Conservation (phyloP, 2,888 invertebrate species). For the Dasysyrphus albostriatus region DNA sequence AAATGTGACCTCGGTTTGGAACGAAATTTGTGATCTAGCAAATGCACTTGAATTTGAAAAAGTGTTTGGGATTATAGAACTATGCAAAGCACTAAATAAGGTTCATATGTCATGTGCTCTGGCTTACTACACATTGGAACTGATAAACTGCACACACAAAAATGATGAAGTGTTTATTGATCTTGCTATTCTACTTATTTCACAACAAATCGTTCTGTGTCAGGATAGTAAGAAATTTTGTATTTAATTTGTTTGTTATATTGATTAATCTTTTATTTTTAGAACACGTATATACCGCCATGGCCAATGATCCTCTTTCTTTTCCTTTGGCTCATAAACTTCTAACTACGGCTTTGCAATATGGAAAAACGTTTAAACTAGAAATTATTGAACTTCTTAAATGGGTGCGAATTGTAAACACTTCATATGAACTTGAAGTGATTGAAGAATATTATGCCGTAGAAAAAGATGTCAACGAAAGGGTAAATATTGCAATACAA, state of each 20-base stretch:
- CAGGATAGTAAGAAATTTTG: conserved; percentile 63
- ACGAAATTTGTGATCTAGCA: conserved; percentile 79
- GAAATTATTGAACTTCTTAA: conserved; percentile 81
- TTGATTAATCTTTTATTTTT: neutral
- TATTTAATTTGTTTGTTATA: neutral
- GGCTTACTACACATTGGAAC: conserved; percentile 79
- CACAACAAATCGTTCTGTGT: conserved; percentile 80
- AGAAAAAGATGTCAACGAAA: conserved; percentile 78
- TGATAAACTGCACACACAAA: conserved; percentile 78
- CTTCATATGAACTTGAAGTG: conserved; percentile 78
- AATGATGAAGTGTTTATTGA: conserved; percentile 80
- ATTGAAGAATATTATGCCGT: conserved; percentile 52
- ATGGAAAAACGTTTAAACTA: conserved; percentile 77
- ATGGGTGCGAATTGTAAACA: conserved; percentile 80
- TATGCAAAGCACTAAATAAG: conserved; percentile 80
- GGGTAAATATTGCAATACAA: conserved; percentile 65
- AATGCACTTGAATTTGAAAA: conserved; percentile 78
- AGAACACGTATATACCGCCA: conserved; percentile 60
- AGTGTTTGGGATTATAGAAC: conserved; percentile 78
- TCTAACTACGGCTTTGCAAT: conserved; percentile 78
- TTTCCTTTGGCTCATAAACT: conserved; percentile 81
- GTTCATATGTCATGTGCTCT: conserved; percentile 81
- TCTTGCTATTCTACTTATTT: conserved; percentile 80
- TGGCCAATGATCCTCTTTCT: conserved; percentile 79
- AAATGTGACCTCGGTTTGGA: conserved; percentile 79